Evolutionary conservation across 2,113 vertebrate species (phyloP).

Genomic region (Siniperca knerii): DNA sequence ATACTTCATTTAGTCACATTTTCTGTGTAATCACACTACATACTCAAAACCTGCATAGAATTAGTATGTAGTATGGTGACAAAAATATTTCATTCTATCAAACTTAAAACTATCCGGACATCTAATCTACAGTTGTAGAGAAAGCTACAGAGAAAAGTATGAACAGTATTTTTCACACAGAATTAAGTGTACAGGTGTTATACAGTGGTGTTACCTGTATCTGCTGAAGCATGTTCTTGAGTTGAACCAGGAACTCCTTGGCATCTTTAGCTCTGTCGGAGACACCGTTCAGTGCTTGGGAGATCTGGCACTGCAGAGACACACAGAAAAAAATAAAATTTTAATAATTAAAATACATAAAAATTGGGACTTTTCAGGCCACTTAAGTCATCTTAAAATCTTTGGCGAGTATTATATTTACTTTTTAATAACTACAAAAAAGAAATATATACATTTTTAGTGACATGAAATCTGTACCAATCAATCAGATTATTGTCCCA

Average conservation of each 20-base stretch:
- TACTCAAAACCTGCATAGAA: neutral
- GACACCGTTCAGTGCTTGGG: slow-evolving; percentile 95
- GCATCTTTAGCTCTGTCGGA: slow-evolving; percentile 99
- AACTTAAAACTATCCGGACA: neutral
- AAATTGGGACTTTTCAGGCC: neutral
- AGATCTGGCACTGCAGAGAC: slow-evolving; percentile 91
- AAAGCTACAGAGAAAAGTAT: neutral
- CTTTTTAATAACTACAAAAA: neutral
- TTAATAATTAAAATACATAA: neutral
- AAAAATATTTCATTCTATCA: neutral
- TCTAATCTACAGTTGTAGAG: neutral
- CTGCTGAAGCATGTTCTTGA: slow-evolving; percentile 97
- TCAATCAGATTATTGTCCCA: neutral
- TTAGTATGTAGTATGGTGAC: no score
- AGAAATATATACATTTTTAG: neutral
- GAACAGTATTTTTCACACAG: neutral
- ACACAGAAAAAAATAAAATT: neutral
- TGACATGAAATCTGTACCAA: neutral
- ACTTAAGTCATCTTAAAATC: neutral
- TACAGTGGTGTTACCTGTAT: slow-evolving; percentile 89
- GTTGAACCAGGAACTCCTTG: slow-evolving; percentile 97
- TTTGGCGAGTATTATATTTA: neutral
- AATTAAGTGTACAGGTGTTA: neutral
- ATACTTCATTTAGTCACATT: neutral
- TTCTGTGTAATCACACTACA: neutral